Conservation (phyloP, 2,888 invertebrate species). For the Limnephilus rhombicus region DNA sequence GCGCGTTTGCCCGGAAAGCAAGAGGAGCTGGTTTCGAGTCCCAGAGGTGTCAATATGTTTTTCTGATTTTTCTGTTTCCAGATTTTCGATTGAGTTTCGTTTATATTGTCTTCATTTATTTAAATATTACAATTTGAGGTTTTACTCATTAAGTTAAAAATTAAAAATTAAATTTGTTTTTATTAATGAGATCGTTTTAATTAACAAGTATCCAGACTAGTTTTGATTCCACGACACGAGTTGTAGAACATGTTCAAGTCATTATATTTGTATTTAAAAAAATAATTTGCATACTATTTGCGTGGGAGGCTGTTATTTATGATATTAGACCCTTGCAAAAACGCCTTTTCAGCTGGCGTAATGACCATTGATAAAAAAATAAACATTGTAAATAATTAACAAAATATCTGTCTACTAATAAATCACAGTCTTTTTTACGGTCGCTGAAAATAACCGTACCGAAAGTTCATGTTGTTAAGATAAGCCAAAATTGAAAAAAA, state of each 20-base stretch:
- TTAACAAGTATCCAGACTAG: neutral
- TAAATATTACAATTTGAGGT: too few species aligned
- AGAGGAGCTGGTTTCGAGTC: too few species aligned
- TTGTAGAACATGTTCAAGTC: neutral
- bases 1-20: too few species aligned
- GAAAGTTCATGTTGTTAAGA: neutral
- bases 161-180: too few species aligned
- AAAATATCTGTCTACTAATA: neutral
- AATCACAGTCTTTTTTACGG: neutral
- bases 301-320: neutral
- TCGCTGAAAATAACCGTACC: neutral
- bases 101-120: too few species aligned
- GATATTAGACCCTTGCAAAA: neutral
- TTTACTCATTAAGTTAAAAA: too few species aligned
- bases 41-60: too few species aligned
- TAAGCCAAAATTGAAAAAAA: too few species aligned
- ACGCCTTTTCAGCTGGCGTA: neutral
- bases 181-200: neutral
- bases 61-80: too few species aligned
- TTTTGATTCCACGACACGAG: neutral
- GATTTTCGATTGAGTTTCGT: too few species aligned
- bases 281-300: neutral
- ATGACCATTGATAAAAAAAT: neutral
- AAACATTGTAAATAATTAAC: neutral
- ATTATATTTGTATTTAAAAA: neutral